These are phyloP conservation scores for Hyla sarda DNA, from an alignment of 2,113 vertebrate genomes.

Conservation along the genomic window DNA sequence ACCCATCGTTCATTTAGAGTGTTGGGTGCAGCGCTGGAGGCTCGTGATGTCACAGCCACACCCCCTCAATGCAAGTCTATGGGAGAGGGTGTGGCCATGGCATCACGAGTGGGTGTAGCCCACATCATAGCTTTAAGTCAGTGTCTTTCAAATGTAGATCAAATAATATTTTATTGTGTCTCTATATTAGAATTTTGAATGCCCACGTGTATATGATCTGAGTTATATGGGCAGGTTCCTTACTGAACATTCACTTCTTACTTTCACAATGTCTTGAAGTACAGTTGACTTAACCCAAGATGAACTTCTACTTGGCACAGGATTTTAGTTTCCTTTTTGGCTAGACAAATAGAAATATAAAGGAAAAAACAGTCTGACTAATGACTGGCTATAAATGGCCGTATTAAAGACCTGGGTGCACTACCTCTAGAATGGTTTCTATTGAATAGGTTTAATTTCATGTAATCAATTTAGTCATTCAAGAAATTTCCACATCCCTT, in stretches of 20 bases:
- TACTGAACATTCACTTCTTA: neutral
- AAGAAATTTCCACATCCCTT: neutral
- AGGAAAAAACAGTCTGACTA: neutral
- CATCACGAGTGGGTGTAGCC: too few species aligned
- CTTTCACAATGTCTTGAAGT: neutral
- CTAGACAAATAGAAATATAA: neutral
- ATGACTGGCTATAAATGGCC: neutral
- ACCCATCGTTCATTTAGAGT: too few species aligned
- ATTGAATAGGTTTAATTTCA: neutral
- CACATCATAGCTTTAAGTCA: neutral
- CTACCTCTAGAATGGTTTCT: neutral
- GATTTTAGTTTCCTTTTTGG: constrained; percentile 6
- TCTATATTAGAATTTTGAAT: neutral
- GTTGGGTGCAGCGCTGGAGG: too few species aligned
- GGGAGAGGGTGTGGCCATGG: too few species aligned
- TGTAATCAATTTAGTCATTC: neutral
- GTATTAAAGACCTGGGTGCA: neutral
- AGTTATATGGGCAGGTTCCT: neutral
- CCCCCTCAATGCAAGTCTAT: too few species aligned
- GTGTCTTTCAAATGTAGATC: neutral
- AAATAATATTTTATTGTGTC: neutral
- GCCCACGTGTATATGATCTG: neutral
- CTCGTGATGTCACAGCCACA: too few species aligned
- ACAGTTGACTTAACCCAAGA: neutral
- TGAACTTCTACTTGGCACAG: constrained; percentile 11